Percentiles rank a stretch among this genome's conserved stretches.
phyloP scores from a whole-genome alignment of 2,797 vertebrate genomes.

The Fundulus diaphanus region DNA sequence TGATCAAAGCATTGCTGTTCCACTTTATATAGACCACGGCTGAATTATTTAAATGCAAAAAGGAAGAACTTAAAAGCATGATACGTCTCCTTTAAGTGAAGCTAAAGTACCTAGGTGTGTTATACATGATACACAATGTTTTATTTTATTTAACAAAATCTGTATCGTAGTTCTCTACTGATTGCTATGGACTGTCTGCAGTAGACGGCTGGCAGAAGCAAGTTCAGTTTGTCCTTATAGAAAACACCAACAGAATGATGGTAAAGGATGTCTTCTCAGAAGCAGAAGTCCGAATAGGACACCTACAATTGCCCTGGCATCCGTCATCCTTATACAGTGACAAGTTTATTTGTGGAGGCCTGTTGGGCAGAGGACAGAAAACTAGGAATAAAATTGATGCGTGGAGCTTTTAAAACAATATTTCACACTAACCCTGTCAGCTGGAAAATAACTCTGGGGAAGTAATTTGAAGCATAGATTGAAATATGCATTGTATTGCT shows the following conservation, averaged over 20 bases:
- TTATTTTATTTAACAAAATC: constrained; percentile 12
- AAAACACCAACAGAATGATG: constrained; percentile 65
- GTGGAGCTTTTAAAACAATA: constrained; percentile 12
- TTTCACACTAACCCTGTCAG: constrained; percentile 5
- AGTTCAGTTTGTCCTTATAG: constrained; percentile 72
- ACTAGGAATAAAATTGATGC: constrained; percentile 34
- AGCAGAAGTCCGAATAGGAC: constrained; percentile 70
- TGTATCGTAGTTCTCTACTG: constrained; percentile 15
- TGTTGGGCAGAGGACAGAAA: constrained; percentile 40
- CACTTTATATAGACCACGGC: too few relatives aligned
- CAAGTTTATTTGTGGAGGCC: constrained; percentile 66
- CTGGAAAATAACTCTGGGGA: background rate
- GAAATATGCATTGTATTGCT: background rate
- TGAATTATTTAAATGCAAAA: too few relatives aligned
- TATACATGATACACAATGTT: background rate
- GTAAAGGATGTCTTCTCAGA: constrained; percentile 66
- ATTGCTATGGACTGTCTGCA: constrained; percentile 18
- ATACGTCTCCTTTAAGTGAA: background rate
- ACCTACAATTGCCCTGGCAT: constrained; percentile 62
- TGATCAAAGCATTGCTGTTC: too few relatives aligned
- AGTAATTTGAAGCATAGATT: background rate
- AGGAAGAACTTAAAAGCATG: too few relatives aligned
- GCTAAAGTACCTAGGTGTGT: background rate
- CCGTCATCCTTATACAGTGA: constrained; percentile 60
- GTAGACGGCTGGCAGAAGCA: constrained; percentile 27